Conservation (phyloP, 2,888 invertebrate genomes). For the Rhaphigaster nebulosa region DNA sequence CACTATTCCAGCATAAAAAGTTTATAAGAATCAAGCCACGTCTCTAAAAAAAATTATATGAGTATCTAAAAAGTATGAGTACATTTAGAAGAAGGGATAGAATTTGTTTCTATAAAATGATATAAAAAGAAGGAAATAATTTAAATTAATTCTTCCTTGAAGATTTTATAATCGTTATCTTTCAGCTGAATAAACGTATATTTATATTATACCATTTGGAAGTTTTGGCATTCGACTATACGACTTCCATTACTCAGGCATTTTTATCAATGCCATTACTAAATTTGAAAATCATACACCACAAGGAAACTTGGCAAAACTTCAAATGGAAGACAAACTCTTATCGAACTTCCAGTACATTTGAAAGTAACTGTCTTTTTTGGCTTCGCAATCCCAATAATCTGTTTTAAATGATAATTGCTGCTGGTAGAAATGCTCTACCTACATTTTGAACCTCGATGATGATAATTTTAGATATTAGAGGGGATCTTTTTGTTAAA, state of each 20-base stretch:
- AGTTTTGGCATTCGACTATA: not conserved
- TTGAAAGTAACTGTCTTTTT: slow-evolving; percentile 38
- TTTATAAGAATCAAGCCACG: too few species aligned
- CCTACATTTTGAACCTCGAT: not conserved
- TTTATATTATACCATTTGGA: not conserved
- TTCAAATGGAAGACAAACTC: slow-evolving; percentile 28
- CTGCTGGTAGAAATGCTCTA: not conserved
- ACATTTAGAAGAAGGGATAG: too few species aligned
- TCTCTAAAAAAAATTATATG: too few species aligned
- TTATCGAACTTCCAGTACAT: slow-evolving; percentile 36
- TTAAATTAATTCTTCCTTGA: not conserved
- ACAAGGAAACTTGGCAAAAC: slow-evolving; percentile 30
- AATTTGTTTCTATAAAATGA: too few species aligned
- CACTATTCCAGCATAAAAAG: too few species aligned
- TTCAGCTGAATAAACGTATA: not conserved
- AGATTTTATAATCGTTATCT: not conserved
- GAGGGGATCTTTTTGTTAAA: not conserved
- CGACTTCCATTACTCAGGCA: not conserved
- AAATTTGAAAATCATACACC: not conserved
- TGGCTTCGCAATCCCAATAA: not conserved
- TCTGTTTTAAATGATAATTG: slow-evolving; percentile 38
- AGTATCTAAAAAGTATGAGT: too few species aligned
- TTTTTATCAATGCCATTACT: slow-evolving; percentile 3
- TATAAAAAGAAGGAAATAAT: too few species aligned
- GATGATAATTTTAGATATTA: not conserved